Base-by-base conservation (phyloP, 2,113 vertebrate genomes). In the Parotia lawesii region DNA sequence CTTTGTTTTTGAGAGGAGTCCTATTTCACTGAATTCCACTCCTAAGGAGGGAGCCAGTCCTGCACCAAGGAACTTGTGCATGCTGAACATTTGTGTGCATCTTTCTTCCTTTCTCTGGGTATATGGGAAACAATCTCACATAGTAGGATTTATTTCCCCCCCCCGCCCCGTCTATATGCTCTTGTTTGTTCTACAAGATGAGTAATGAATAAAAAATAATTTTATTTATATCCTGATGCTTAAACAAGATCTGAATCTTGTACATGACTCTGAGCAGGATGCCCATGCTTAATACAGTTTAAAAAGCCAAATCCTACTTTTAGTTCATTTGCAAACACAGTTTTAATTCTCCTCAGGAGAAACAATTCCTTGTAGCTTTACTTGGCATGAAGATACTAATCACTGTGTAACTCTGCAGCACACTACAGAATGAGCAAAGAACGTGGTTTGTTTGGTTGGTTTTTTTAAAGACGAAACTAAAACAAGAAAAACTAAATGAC, bases 21-120 rank as follows among this genome's bases (percentile, higher is more conserved):
- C 90, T 87, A 74, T 97, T 98, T 97, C 97, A 98, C 85, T 92
- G 95, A 96, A 97, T 95, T 98, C 84, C 79, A 90, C 61, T 88
- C 89, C 74, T 33, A 89, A 95, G 87, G 2, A 81, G 29, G 66
- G 38, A 97, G 31, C 94, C 95, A 96, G 85, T 88, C 88, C 35
- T 77, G 73, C 87, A 95, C 93, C 82, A 90, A 94, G 85, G 92
- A 96, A 85, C 58, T 61, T 40, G 76, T 95, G 95, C 86, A 92
- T 77, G 92, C 65, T 87, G 48, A 91, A 92, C 87, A 70, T 82
- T 87, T 93, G 84, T 50, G 21, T 37, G 51, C 48, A 89, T 88
- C 78, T 64, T 93, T 91, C 64, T 45, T 79, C 64, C 27, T 54
- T 66, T 89, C 89, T 51, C 65, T 53, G 15, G 29, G 44, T 48